These are phyloP conservation scores for Automeris io DNA, from an alignment of 2,888 invertebrate species.

Conservation along the genomic window DNA sequence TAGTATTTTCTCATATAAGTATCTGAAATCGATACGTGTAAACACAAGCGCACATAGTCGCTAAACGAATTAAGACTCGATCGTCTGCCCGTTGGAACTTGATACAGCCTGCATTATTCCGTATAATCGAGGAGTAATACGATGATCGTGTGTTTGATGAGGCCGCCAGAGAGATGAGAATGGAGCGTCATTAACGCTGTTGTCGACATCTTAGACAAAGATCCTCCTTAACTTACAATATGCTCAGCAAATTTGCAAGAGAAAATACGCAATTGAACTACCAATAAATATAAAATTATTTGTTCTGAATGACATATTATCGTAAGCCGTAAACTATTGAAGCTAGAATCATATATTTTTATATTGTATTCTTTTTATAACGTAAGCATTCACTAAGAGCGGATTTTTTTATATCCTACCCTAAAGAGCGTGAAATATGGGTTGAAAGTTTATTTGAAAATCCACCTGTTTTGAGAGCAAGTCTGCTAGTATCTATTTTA, in stretches of 20 bases:
- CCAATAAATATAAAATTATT: not conserved
- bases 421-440: too few species aligned
- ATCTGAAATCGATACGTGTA: not conserved
- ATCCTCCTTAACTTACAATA: not conserved
- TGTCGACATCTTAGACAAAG: not conserved
- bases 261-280: not conserved
- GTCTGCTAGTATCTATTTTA: too few species aligned
- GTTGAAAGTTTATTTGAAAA: too few species aligned
- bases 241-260: not conserved
- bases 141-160: slow-evolving; percentile 18
- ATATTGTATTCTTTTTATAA: too few species aligned
- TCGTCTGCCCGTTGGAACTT: slow-evolving; percentile 9
- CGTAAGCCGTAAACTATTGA: too few species aligned
- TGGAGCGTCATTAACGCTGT: not conserved
- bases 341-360: too few species aligned
- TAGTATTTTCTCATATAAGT: too few species aligned
- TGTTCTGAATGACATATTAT: too few species aligned
- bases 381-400: too few species aligned
- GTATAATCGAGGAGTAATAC: slow-evolving; percentile 16
- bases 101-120: slow-evolving; percentile 13
- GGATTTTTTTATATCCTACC: too few species aligned
- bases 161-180: slow-evolving; percentile 9
- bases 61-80: slow-evolving; percentile 12
- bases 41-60: not conserved
- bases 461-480: too few species aligned